phyloP scores from a whole-genome alignment of 1,140 invertebrate genomes.

The Panagrolaimus sp. region DNA sequence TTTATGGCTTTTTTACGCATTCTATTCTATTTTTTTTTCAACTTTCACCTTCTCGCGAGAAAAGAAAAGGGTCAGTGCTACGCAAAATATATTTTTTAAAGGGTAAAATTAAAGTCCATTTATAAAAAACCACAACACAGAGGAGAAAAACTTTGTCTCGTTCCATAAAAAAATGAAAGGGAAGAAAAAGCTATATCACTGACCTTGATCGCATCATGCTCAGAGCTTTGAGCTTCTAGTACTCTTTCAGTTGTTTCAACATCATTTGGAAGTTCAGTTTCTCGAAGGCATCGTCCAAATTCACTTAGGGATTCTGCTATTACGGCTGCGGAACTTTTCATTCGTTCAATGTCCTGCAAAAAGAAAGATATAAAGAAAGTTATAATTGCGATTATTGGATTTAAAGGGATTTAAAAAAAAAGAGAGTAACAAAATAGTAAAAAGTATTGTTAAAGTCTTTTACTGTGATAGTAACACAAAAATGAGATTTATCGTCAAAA shows the following conservation, averaged over 20 bases:
- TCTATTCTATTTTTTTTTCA: background rate
- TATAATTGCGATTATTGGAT: background rate
- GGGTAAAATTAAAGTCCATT: too few species aligned
- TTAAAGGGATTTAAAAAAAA: background rate
- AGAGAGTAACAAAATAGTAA: background rate
- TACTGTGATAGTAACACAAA: constrained; percentile 11
- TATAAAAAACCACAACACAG: too few species aligned
- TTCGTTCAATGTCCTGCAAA: constrained; percentile 83
- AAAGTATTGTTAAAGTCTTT: too few species aligned
- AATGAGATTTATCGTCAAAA: too few species aligned
- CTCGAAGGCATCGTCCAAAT: constrained; percentile 73
- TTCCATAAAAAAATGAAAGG: too few species aligned
- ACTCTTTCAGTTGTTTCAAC: constrained; percentile 69
- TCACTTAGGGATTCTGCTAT: constrained; percentile 75
- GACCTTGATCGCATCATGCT: constrained; percentile 57
- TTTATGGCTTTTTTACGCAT: too few species aligned
- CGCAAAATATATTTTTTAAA: too few species aligned
- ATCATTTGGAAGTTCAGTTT: constrained; percentile 76
- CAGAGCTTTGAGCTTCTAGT: constrained; percentile 66
- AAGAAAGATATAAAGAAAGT: constrained; percentile 21
- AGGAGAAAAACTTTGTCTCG: too few species aligned
- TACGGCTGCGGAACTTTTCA: constrained; percentile 78
- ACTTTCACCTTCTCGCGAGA: background rate
- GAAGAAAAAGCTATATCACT: constrained; percentile 9
- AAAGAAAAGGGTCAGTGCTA: too few species aligned